A percentile compares a stretch with the other conserved stretches of the same genome.
Evolutionary conservation across 2,113 vertebrate species (phyloP).

Genomic region (Butorides virescens): DNA sequence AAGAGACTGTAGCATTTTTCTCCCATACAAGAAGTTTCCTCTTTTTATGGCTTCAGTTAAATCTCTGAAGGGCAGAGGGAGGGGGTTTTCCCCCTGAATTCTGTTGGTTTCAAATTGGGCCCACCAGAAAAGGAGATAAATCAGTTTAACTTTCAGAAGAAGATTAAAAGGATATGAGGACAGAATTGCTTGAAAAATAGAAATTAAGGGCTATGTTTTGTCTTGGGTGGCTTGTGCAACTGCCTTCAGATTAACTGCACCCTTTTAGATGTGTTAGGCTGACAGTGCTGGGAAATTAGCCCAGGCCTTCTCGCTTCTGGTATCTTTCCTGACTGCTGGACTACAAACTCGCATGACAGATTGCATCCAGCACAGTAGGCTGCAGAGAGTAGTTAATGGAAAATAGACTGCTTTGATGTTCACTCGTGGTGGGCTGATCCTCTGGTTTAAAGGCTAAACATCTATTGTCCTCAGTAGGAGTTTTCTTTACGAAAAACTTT

Average conservation of each 20-base stretch:
- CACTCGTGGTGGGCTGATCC: constrained; percentile 59
- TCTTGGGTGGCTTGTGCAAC: neutral
- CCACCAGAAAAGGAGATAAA: neutral
- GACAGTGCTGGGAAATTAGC: constrained; percentile 27
- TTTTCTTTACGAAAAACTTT: constrained; percentile 52
- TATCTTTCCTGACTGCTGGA: constrained; percentile 30
- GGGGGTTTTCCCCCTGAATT: neutral
- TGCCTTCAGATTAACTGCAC: neutral
- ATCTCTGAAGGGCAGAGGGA: neutral
- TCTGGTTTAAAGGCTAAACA: constrained; percentile 52
- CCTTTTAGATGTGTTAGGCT: neutral
- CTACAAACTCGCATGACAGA: constrained; percentile 43
- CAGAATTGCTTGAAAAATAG: neutral
- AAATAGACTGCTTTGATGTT: constrained; percentile 62
- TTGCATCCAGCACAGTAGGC: constrained; percentile 62
- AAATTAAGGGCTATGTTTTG: neutral
- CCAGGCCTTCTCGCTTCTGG: constrained; percentile 36
- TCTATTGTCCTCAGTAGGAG: constrained; percentile 36
- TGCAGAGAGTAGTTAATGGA: constrained; percentile 61
- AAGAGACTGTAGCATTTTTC: neutral
- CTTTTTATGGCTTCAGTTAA: neutral
- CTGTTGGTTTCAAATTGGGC: neutral
- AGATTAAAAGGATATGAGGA: neutral
- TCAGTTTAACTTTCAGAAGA: neutral
- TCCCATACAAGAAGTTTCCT: neutral